Evolutionary conservation across 2,797 vertebrate species (phyloP), one percentile per base, ranked within the genome.

Genomic region (Zenarchopterus dispar): DNA sequence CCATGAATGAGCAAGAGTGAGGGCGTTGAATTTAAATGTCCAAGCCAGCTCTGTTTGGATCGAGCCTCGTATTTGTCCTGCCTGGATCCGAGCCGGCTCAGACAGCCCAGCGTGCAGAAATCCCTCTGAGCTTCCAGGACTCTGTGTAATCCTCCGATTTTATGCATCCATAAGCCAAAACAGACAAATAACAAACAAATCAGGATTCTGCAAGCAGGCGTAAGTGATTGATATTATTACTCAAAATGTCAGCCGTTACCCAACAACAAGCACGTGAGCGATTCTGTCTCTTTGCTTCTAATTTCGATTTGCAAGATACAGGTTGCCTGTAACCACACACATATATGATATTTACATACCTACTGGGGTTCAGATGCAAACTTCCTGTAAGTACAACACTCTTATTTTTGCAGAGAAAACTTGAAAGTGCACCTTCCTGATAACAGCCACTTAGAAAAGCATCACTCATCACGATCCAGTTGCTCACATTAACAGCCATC

Each of bases 1-100:
- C 77, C 80, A 62, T 73, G 78, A 86, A 88, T 73, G 80, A 88
- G 84, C 70, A 85, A 80, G 87, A 85, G 74, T 52, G 73, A 81
- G 73, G 76, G 65, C 85, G 78, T 87, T 84, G 78, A 80, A 77
- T 74, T 69, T 65, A 65, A 64, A 68, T 22, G 68, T 78, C 59
- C 61, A 54, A 62, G 75, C 57, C 47, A 31, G 51, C 36, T 67
- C 60, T 58, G 16, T 71, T 67, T 67, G 11, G 47, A 44, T 52
- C 60, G 8, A 9, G 56, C 59, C 62, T 67, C 41, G 64, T 21
- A 53, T 55, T 71, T 75, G 53, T 65, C 43, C 60, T 10, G 26
- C 46, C 31, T 39, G 22, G 17, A 16, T 31, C 50, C 15, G 11
- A 47, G 26, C 42, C 48, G 64, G 69, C 58, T 62, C 41, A 3